phyloP scores from a whole-genome alignment of 1,140 invertebrate genomes.

The Armadillidium nasatum region DNA sequence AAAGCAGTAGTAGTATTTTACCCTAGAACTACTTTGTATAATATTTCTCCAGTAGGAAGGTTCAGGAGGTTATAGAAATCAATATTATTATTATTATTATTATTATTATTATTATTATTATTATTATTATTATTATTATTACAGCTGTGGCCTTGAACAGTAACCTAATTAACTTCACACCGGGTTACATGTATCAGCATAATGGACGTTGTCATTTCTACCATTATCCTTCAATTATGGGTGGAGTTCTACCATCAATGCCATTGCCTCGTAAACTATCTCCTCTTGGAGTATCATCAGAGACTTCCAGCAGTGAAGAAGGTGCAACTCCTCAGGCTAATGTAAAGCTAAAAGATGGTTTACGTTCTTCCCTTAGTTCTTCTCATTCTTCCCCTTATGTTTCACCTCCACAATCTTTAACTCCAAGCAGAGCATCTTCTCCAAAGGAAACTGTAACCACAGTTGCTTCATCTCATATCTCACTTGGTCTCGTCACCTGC shows the following conservation, averaged over 20 bases:
- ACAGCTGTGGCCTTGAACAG: background rate
- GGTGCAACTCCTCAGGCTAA: background rate
- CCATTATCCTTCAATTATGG: background rate
- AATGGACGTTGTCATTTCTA: constrained; percentile 2
- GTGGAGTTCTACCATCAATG: background rate
- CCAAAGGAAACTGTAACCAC: background rate
- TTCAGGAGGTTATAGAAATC: too few species aligned
- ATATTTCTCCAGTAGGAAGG: too few species aligned
- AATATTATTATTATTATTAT: background rate
- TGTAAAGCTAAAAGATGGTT: background rate
- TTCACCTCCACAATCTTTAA: background rate
- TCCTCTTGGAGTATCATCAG: background rate
- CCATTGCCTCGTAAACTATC: background rate
- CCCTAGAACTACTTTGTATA: too few species aligned
- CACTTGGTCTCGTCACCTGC: background rate
- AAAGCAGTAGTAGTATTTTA: too few species aligned
- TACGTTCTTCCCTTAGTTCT: background rate
- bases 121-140: background rate
- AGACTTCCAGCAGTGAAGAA: background rate
- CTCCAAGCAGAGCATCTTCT: background rate
- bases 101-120: background rate
- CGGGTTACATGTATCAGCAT: background rate
- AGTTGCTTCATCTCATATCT: background rate
- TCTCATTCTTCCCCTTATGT: background rate
- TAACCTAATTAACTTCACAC: background rate